Conservation (phyloP, 2,888 invertebrate species). For the Anorthoa munda region DNA sequence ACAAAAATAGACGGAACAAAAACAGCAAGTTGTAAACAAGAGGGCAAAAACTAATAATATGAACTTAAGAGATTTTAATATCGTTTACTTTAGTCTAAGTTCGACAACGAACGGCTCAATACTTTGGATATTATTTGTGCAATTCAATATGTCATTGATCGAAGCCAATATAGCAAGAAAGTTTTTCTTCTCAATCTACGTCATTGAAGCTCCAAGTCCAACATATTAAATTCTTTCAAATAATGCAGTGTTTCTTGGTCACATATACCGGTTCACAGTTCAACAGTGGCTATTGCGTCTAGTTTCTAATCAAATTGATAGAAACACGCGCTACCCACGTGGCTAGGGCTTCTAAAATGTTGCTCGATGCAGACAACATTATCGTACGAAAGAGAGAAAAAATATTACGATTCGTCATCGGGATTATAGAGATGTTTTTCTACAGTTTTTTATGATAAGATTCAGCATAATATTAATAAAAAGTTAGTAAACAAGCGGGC, state of each 20-base stretch:
- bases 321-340: conserved; percentile 64
- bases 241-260: conserved; percentile 20
- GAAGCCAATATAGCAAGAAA: background rate
- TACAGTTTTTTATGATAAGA: conserved; percentile 34
- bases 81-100: background rate
- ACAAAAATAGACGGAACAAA: conserved; percentile 34
- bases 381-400: conserved; percentile 16
- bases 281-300: conserved; percentile 42
- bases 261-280: conserved; percentile 24
- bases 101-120: background rate
- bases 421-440: conserved; percentile 35
- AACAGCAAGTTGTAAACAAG: conserved; percentile 39
- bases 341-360: conserved; percentile 51
- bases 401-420: conserved; percentile 11
- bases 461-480: conserved; percentile 21
- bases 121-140: background rate
- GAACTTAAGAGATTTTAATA: background rate
- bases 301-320: conserved; percentile 50
- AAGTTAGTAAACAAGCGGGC: conserved; percentile 49
- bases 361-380: conserved; percentile 24
- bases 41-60: conserved; percentile 38
- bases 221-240: conserved; percentile 1
- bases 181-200: background rate
- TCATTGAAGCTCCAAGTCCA: background rate
- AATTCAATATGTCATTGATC: no score